Evolutionary conservation across 2,888 invertebrate genomes (phyloP), one percentile per base, ranked within the genome.

Genomic region (Polymixis lichenea): DNA sequence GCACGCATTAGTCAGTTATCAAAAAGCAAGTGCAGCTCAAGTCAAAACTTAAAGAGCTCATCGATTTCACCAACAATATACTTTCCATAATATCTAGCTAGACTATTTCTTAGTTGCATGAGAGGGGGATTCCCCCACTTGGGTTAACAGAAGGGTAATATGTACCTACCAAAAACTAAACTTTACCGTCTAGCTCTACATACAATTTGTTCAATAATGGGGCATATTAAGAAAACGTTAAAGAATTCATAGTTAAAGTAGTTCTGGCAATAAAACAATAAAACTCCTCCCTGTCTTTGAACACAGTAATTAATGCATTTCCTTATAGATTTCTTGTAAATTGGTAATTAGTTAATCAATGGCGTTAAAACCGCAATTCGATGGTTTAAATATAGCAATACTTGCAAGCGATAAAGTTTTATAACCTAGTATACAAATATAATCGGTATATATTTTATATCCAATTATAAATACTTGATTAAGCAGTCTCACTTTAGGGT

Each of bases 301-400:
- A 83, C 5, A 38, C 28, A 17, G 15, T 69, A 60, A 78, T 74
- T 61, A 69, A n/a, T 17, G 15, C 15, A 53, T 60, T 81, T 81
- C 67, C 79, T 72, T 69, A 78, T 69, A 72, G 38, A 81, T 83
- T 81, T 69, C 79, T 65, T 22, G 79, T 53, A n/a, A 82, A 53
- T 72, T 25, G 1, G 62, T 58, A 60, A 74, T 71, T 71, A 55
- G 55, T 66, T 32, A 46, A 61, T 61, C 13, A 61, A 38, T 8
- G 15, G 65, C 43, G 53, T 60, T 53, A 28, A 32, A 32, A 49
- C 55, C 13, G 56, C 15, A 60, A 64, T 55, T 22, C 9, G 15
- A 38, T 46, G 51, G 38, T 28, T 77, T 51, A 43, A 68, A 43
- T 77, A 66, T 32, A 77, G 49, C 43, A 32, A 66, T 71, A 55